Percentiles rank a stretch among this genome's conserved stretches.
These are phyloP conservation scores for Corythornis cristatus DNA, from an alignment of 2,113 vertebrate species.

Conservation along the genomic window DNA sequence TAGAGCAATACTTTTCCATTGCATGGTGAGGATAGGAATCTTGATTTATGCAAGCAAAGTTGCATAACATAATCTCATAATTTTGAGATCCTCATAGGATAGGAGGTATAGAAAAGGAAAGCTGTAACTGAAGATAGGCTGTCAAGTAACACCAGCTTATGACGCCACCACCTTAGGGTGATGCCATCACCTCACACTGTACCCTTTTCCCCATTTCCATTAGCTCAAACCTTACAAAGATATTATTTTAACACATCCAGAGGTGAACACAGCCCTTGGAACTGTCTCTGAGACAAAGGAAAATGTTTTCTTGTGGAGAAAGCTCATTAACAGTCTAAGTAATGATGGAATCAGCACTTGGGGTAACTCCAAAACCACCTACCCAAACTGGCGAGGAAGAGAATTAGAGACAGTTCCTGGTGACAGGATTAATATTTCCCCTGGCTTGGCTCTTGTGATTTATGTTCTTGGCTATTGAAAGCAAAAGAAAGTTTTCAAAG, in stretches of 20 bases:
- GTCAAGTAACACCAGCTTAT: not conserved
- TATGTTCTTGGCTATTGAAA: not conserved
- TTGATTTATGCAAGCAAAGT: not conserved
- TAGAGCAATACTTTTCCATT: not conserved
- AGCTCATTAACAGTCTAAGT: slow-evolving; percentile 10
- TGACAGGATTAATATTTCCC: slow-evolving; percentile 35
- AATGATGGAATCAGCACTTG: not conserved
- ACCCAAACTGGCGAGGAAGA: not conserved
- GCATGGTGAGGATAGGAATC: not conserved
- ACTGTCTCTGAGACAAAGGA: not conserved
- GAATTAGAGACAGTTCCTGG: not conserved
- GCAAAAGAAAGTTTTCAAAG: not conserved
- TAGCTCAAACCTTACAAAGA: not conserved
- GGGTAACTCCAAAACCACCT: slow-evolving; percentile 36
- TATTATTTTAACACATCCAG: not conserved
- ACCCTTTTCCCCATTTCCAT: not conserved
- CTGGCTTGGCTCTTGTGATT: not conserved
- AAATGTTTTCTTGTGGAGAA: not conserved
- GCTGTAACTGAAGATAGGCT: not conserved
- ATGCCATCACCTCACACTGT: not conserved
- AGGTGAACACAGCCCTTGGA: not conserved
- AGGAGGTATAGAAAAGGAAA: not conserved
- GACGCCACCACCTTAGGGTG: not conserved
- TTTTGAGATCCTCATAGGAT: not conserved
- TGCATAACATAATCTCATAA: too few relatives aligned